Percentiles rank a stretch among this genome's conserved stretches.
phyloP scores from a whole-genome alignment of 2,113 vertebrate genomes.

The Heliornis fulica region DNA sequence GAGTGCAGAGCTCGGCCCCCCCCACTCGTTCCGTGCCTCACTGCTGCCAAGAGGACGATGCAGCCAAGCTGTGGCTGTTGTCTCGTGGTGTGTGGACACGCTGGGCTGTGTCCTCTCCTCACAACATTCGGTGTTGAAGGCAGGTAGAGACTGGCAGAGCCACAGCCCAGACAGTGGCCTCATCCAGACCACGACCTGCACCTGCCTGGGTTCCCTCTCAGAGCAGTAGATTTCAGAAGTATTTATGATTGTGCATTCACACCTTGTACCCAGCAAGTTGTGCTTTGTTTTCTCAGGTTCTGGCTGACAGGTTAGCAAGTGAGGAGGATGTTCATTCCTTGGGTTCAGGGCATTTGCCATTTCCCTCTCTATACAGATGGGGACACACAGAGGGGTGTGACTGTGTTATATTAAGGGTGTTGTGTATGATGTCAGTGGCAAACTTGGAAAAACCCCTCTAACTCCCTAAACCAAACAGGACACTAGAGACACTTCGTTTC shows the following conservation, averaged over 20 bases:
- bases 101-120: background rate
- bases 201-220: background rate
- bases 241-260: background rate
- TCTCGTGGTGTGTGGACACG: fast-evolving
- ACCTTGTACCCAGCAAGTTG: background rate
- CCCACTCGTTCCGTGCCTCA: background rate
- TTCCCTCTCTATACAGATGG: background rate
- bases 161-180: background rate
- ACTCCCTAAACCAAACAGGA: background rate
- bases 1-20: background rate
- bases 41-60: background rate
- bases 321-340: background rate
- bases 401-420: background rate
- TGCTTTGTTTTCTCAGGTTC: background rate
- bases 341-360: background rate
- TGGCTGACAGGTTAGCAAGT: background rate
- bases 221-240: background rate
- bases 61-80: background rate
- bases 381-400: background rate
- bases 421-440: background rate
- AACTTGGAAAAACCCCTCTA: background rate
- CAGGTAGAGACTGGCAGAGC: background rate
- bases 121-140: background rate
- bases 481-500: background rate
- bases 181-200: background rate